These are phyloP conservation scores for Aethes cnicana DNA, from an alignment of 2,888 invertebrate species.

Conservation along the genomic window DNA sequence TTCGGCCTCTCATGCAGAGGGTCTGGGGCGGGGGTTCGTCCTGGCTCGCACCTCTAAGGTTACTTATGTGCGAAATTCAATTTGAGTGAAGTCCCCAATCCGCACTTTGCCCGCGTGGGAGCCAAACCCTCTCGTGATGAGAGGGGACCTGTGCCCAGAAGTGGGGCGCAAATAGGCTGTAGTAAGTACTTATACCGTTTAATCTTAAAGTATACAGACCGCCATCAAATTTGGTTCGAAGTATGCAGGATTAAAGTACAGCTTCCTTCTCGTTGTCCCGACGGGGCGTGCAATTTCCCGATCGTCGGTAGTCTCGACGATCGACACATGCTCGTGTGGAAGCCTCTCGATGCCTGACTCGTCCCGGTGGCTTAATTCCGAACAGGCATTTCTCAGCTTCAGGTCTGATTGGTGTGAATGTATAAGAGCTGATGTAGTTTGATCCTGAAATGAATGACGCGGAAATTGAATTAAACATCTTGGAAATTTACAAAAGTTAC, in stretches of 20 bases:
- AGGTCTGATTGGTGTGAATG: conserved; percentile 82
- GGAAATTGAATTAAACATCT: neutral
- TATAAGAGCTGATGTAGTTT: conserved; percentile 86
- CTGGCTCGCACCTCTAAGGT: too few species aligned
- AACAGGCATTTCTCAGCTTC: conserved; percentile 55
- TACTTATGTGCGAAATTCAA: too few species aligned
- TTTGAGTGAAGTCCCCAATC: too few species aligned
- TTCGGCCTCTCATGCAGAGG: too few species aligned
- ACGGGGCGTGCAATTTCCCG: conserved; percentile 85
- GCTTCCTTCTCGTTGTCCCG: conserved; percentile 88
- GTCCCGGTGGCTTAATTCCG: conserved; percentile 72
- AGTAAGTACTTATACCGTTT: neutral
- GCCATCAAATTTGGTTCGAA: conserved; percentile 93
- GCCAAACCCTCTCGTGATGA: too few species aligned
- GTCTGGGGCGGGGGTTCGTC: too few species aligned
- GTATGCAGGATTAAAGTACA: conserved; percentile 95
- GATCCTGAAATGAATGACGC: conserved; percentile 64
- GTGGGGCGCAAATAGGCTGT: too few species aligned
- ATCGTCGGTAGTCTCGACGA: conserved; percentile 90
- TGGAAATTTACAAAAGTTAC: neutral
- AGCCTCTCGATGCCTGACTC: conserved; percentile 86
- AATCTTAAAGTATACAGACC: conserved; percentile 75
- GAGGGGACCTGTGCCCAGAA: too few species aligned
- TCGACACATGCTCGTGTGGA: conserved; percentile 92
- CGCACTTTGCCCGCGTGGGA: too few species aligned